These are phyloP conservation scores for Serrognathus titanus DNA, from an alignment of 2,888 invertebrate species.

Conservation along the genomic window DNA sequence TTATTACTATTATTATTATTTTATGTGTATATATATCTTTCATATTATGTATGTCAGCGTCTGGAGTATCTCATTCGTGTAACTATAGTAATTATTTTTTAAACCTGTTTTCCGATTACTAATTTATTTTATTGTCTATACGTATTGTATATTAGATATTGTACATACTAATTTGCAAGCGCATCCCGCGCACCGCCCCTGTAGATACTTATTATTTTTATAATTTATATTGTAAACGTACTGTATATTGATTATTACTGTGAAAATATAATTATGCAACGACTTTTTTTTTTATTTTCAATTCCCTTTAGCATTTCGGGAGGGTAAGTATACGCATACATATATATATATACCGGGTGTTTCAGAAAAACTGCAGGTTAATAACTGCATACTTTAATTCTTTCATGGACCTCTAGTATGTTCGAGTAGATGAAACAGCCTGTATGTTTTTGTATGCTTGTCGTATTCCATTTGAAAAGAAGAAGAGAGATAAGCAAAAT, in stretches of 20 bases:
- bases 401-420: too few species aligned
- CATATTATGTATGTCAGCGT: neutral
- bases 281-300: too few species aligned
- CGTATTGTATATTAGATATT: conserved; percentile 18
- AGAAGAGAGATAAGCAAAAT: too few species aligned
- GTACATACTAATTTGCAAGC: conserved; percentile 14
- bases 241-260: conserved; percentile 15
- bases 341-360: too few species aligned
- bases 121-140: conserved; percentile 16
- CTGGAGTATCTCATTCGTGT: neutral
- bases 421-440: too few species aligned
- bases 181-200: neutral
- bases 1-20: neutral
- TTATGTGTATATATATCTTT: neutral
- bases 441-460: too few species aligned
- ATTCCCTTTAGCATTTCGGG: too few species aligned
- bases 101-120: conserved; percentile 14
- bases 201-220: conserved; percentile 12
- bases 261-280: conserved; percentile 2
- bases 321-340: too few species aligned
- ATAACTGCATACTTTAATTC: too few species aligned
- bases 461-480: too few species aligned
- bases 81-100: conserved; percentile 13
- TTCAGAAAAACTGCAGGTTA: too few species aligned
- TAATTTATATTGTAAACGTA: conserved; percentile 16